Base-by-base conservation (phyloP, 2,797 vertebrate species). In the Phataginus tetradactyla region DNA sequence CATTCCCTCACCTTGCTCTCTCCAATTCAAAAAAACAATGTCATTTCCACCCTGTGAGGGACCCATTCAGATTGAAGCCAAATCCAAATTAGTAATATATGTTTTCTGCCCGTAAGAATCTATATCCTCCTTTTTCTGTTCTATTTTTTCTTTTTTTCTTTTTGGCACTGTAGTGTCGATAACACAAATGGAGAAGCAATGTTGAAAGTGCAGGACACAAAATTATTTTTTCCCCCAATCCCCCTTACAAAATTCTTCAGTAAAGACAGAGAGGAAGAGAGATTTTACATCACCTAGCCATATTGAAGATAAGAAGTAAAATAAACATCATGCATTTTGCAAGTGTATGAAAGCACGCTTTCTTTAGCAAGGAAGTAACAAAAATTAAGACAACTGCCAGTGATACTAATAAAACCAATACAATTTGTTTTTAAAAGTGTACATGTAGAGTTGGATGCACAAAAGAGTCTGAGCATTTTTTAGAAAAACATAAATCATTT, bases 21-120 rank as follows among this genome's bases (percentile, higher is more conserved):
- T 55, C 11, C 25, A 77, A 53, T 23, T 88, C 3, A 34, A 37
- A 68, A 71, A 91, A 87, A 7, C 71, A 90, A 63, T 64, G 17
- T 4, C 27, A 75, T 45, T 64, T 93, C 51, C 74, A 83, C 4
- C 2, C 3, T 25, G 17, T 49, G 32, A 83, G 13, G 10, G 42
- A 68, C 15, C n/a, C 55, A 34, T 39, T 95, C 32, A 80, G 72
- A 80, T 18, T 49, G 29, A 95, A 87, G 27, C 1, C 18, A 86
- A 86, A 84, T 1, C 8, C 18, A 77, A 71, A 45, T n/a, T 75
- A 42, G 6, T 68, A 71, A 72, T 57, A 0, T 71, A 27, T 1
- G 72, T 69, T 92, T 83, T 92, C 59, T 95, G 39, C 6, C 25
- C 1, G 27, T 69, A 85, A 61, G 1, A 87, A 5, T 57, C 88